phyloP scores from a whole-genome alignment of 2,113 vertebrate species.

The Morone saxatilis region DNA sequence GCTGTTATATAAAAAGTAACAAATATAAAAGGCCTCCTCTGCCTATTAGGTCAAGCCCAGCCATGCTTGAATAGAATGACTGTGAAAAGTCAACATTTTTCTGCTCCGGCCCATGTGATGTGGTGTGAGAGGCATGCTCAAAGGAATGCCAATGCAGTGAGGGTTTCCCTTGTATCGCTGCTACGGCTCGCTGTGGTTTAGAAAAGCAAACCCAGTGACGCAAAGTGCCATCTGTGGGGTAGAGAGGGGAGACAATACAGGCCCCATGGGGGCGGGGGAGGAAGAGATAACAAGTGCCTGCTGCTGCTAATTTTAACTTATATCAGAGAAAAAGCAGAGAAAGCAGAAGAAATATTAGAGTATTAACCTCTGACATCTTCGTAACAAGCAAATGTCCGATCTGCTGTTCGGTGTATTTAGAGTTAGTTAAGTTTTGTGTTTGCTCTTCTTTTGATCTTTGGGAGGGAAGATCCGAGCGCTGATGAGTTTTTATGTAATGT shows the following conservation, averaged over 20 bases:
- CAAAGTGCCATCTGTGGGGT: conserved; percentile 72
- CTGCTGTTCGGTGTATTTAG: neutral
- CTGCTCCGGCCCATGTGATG: conserved; percentile 72
- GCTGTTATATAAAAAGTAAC: conserved; percentile 53
- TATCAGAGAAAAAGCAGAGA: conserved; percentile 17
- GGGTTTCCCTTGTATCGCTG: conserved; percentile 74
- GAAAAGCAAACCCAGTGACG: conserved; percentile 68
- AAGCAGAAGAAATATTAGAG: conserved; percentile 2
- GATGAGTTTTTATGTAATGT: neutral
- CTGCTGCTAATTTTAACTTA: conserved; percentile 57
- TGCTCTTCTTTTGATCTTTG: neutral
- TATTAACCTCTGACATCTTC: conserved; percentile 21
- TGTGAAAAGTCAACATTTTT: conserved; percentile 80
- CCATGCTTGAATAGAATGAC: conserved; percentile 67
- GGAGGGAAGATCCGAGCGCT: neutral
- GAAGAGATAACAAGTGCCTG: conserved; percentile 52
- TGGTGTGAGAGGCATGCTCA: conserved; percentile 68
- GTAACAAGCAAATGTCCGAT: conserved; percentile 18
- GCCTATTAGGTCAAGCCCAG: conserved; percentile 65
- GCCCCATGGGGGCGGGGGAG: conserved; percentile 29
- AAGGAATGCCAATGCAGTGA: conserved; percentile 73
- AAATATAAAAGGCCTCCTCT: conserved; percentile 45
- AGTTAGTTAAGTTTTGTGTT: neutral
- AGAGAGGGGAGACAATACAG: conserved; percentile 54
- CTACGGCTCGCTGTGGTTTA: conserved; percentile 58